Conservation (phyloP, 2,113 vertebrate genomes). For the Hemiscyllium ocellatum region DNA sequence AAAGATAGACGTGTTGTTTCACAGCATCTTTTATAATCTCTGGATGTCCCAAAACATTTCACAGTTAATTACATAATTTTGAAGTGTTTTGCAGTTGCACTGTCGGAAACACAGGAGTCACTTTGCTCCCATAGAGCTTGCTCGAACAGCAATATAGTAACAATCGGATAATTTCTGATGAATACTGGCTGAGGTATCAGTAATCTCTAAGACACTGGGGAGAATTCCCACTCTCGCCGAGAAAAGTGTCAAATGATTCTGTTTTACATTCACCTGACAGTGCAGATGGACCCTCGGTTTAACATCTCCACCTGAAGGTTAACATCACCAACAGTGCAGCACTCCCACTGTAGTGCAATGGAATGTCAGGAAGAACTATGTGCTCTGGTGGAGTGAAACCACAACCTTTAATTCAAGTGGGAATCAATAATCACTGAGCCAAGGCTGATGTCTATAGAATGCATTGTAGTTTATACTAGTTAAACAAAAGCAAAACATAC, state of each 20-base stretch:
- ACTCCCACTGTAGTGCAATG: not conserved
- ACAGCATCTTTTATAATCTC: not conserved
- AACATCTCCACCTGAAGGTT: not conserved
- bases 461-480: not conserved
- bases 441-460: not conserved
- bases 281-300: not conserved
- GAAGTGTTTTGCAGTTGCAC: not conserved
- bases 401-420: not conserved
- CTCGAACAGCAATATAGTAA: not conserved
- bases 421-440: not conserved
- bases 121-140: not conserved
- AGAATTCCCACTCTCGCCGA: not conserved
- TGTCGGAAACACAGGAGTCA: not conserved
- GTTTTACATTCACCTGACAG: not conserved
- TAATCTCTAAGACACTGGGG: not conserved
- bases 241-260: not conserved
- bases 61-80: not conserved
- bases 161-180: not conserved
- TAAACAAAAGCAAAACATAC: not conserved
- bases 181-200: not conserved
- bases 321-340: not conserved
- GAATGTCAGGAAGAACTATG: not conserved
- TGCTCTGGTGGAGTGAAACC: not conserved
- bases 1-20: not conserved
- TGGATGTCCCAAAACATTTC: not conserved